Base-by-base conservation (phyloP, 1,140 invertebrate species). In the Sarcophaga peregrina region DNA sequence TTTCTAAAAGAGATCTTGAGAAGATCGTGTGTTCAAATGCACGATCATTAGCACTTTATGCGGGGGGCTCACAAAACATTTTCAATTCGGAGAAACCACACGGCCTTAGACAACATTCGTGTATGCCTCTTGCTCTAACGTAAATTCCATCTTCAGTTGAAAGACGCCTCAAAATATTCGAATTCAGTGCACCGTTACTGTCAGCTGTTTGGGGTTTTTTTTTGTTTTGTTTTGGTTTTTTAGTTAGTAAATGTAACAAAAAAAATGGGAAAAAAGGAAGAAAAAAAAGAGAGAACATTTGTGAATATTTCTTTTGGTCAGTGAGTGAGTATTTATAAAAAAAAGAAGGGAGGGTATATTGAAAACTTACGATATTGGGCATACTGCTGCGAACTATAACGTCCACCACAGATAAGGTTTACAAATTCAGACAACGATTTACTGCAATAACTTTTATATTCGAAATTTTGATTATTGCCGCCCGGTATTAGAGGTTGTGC, bases 21-120 rank as follows among this genome's bases (percentile, higher is more conserved):
- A 15, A 58, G n/a, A 52, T 17, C 7, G n/a, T n/a, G 8, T 25
- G 20, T 25, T 10, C 62, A n/a, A n/a, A n/a, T n/a, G 10, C 8
- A 9, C 17, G 62, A 20, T 68, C 6, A 68, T n/a, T 8, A 37
- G 25, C 25, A 20, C 62, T 68, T 68, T 20, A 68, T 20, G 20
- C 17, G 10, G 62, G 62, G 10, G 62, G 62, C 7, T 15, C 86
- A 85, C 88, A 89, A 80, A 86, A 89, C 73, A 84, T 78, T 52
- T 75, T 68, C 20, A 89, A 81, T 8, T 89, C 86, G 11, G 50
- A 10, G 47, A 85, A 84, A 52, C 84, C 68, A 81, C 88, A 89
- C 46, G 85, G 68, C 8, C 75, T 75, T 3, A 78, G 85, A 75
- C 88, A 90, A 74, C 88, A 90, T 13, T 84, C 75, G 74, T 86